These are phyloP conservation scores for Coccyzus lansbergi DNA, from an alignment of 2,797 vertebrate genomes.

Conservation along the genomic window DNA sequence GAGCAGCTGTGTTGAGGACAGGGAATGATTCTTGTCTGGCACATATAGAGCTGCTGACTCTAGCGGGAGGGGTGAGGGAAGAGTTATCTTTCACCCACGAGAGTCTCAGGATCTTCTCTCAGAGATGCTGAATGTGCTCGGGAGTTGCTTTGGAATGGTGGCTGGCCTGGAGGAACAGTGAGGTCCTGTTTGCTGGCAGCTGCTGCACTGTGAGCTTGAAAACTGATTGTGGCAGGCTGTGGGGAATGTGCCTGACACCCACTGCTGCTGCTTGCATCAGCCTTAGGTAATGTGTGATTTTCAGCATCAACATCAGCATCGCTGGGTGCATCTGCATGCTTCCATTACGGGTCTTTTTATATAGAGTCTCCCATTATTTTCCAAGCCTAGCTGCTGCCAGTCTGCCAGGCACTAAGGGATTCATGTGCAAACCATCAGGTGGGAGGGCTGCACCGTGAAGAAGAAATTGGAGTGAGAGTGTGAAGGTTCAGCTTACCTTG, in stretches of 20 bases:
- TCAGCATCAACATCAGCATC: rapidly evolving
- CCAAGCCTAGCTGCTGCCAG: not conserved
- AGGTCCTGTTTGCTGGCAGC: rapidly evolving
- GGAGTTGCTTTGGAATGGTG: not conserved
- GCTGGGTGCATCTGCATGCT: not conserved
- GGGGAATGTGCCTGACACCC: rapidly evolving
- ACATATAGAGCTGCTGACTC: not conserved
- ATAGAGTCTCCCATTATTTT: not conserved
- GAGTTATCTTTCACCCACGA: not conserved
- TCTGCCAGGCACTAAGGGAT: rapidly evolving
- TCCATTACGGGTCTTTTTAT: too few species aligned
- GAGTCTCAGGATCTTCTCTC: not conserved
- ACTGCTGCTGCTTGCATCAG: not conserved
- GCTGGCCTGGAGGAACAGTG: not conserved
- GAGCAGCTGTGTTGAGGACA: not conserved
- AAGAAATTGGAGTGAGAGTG: not conserved
- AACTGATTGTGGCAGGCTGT: rapidly evolving
- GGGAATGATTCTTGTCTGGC: not conserved
- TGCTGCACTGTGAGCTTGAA: not conserved
- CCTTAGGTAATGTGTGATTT: not conserved
- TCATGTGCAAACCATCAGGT: rapidly evolving
- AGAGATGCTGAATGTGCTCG: not conserved
- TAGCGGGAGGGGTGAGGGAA: not conserved
- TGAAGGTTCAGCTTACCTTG: not conserved
- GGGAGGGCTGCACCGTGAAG: rapidly evolving